Conservation (phyloP, 53 echinoderm and acorn worm genomes). For the Henricia sp. region DNA sequence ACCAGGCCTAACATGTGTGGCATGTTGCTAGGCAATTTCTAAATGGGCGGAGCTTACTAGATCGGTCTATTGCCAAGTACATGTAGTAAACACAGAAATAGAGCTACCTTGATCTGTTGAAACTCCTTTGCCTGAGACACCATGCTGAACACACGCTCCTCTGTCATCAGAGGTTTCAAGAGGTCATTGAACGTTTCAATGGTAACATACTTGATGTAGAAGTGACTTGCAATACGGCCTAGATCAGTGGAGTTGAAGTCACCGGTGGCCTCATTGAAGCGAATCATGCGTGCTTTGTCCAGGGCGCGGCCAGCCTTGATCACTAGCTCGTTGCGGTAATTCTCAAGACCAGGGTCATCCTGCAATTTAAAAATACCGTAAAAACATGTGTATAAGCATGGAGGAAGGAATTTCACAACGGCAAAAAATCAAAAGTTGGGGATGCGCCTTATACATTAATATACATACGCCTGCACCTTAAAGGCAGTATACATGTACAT, state of each 20-base stretch:
- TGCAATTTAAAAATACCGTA: not conserved
- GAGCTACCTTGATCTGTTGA: slow-evolving; percentile 86
- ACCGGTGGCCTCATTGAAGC: slow-evolving; percentile 86
- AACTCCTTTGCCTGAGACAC: slow-evolving; percentile 94
- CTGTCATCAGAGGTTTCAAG: slow-evolving; percentile 81
- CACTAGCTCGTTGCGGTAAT: slow-evolving; percentile 83
- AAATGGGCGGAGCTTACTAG: no score
- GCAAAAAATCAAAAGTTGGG: no score
- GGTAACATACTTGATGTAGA: slow-evolving; percentile 94
- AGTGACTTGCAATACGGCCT: slow-evolving; percentile 90
- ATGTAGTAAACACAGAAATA: not conserved
- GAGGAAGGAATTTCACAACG: no score
- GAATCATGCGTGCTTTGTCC: slow-evolving; percentile 95
- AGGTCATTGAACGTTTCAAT: slow-evolving; percentile 91
- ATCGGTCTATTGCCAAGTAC: no score
- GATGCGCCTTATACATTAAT: no score
- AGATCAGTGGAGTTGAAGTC: slow-evolving; percentile 93
- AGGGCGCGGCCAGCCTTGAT: slow-evolving; percentile 72
- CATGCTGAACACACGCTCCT: slow-evolving; percentile 90
- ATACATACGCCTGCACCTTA: no score
- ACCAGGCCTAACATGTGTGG: no score
- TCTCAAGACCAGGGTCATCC: slow-evolving; percentile 84
- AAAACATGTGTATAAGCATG: no score
- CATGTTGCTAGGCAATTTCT: no score
- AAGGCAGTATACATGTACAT: no score